A percentile compares a stretch with the other conserved stretches of the same genome.
Evolutionary conservation across 1,140 invertebrate genomes (phyloP).

Genomic region (Melanaphis sacchari): DNA sequence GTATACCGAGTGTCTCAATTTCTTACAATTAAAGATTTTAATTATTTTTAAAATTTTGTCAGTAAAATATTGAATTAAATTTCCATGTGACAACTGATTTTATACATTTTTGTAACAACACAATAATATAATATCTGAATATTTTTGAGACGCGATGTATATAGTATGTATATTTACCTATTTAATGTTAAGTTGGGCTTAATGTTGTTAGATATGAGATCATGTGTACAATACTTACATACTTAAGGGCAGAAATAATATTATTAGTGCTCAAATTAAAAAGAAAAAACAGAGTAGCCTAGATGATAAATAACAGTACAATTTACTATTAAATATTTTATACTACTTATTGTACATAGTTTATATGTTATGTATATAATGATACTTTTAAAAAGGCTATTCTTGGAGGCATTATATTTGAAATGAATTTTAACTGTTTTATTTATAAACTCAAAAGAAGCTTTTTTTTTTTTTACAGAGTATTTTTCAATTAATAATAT

Average conservation of each 20-base stretch:
- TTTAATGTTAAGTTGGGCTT: neutral
- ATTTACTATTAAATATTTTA: constrained; percentile 53
- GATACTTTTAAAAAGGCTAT: constrained; percentile 13
- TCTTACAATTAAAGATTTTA: neutral
- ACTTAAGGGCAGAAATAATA: neutral
- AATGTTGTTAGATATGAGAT: neutral
- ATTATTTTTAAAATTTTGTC: neutral
- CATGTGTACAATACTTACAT: constrained; percentile 4
- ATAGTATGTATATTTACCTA: constrained; percentile 19
- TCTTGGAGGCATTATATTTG: constrained; percentile 40
- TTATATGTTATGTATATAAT: constrained; percentile 24
- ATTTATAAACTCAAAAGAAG: neutral
- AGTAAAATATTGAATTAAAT: neutral
- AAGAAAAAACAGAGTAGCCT: constrained; percentile 54
- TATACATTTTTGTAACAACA: neutral
- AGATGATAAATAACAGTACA: constrained; percentile 54
- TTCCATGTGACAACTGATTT: neutral
- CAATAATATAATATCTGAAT: neutral
- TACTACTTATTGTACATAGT: constrained; percentile 44
- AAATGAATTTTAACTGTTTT: neutral
- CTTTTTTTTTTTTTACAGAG: constrained; percentile 46
- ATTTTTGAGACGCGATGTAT: neutral
- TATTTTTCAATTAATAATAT: constrained; percentile 45
- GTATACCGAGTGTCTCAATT: constrained; percentile 7
- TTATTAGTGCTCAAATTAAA: constrained; percentile 48